Base-by-base conservation (phyloP, 2,797 vertebrate genomes). In the Hippocampus kuda region DNA sequence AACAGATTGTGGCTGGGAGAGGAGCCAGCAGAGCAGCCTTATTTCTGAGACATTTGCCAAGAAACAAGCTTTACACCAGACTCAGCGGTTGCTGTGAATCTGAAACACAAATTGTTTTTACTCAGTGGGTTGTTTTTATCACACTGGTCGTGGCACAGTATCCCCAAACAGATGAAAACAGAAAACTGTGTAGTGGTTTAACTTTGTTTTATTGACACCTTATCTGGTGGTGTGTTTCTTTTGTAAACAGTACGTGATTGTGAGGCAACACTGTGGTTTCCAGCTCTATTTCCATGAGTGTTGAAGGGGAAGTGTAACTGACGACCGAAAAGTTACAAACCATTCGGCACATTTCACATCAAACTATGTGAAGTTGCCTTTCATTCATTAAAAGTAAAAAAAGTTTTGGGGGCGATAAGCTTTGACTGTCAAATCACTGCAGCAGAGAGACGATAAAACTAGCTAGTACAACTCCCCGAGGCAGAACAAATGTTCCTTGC, bases 361-460 rank as follows among this genome's bases (percentile, higher is more conserved):
- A 79, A 85, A 69, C 79, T 72, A 78, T 72, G 71, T 74, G 73
- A 82, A 83, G 83, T 84, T 82, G 73, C 71, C 78, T 80, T 80
- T 86, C 78, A 82, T 81, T 83, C 82, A 80, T 85, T 80, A 77
- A 81, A 81, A 1, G 57, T 69, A 71, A 74, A 82, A 72, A 71
- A 74, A 72, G 68, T 83, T 81, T 83, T 83, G 70, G 81, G 80
- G 71, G 73, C 34, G 71, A 48, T 80, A 70, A 64, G 74, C 77
- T 80, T 73, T 79, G 83, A 83, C 86, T 90, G 87, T 89, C 88
- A 88, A 83, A 88, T 89, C 83, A 77, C 81, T 83, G 79, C 78
- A 86, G 74, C 68, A 77, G 70, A 80, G 81, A 84, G 85, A 75
- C 42, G 75, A 70, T 78, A 79, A 87, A 77, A 82, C 70, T 64